Conservation (phyloP, 2,797 vertebrate genomes). For the Gymnopithys bicolor region DNA sequence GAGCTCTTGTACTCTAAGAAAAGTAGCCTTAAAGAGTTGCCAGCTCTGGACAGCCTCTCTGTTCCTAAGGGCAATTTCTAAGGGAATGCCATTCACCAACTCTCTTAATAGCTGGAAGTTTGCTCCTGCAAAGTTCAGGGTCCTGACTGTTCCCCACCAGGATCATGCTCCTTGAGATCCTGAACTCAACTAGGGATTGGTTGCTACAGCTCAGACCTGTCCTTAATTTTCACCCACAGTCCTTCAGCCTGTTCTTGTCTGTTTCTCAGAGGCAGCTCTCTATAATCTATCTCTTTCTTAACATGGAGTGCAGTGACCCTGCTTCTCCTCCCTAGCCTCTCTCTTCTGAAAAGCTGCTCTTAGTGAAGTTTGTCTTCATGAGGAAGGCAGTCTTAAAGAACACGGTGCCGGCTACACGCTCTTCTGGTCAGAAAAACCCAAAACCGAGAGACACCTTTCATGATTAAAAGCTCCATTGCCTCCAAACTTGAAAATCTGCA, state of each 20-base stretch:
- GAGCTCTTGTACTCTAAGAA: not conserved
- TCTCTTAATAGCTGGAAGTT: not conserved
- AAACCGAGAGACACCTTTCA: too few relatives aligned
- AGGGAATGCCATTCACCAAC: not conserved
- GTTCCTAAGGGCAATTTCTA: not conserved
- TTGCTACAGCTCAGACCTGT: not conserved
- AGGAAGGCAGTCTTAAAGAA: too few relatives aligned
- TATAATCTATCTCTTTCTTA: not conserved
- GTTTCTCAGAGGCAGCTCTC: not conserved
- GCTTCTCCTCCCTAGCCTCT: not conserved
- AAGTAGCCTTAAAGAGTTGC: not conserved
- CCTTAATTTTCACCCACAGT: not conserved
- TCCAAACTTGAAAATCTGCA: too few relatives aligned
- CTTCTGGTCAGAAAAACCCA: too few relatives aligned
- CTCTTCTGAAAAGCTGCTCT: not conserved
- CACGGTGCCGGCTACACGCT: too few relatives aligned
- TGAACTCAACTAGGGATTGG: not conserved
- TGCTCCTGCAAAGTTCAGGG: not conserved
- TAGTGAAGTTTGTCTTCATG: too few relatives aligned
- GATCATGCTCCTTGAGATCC: not conserved
- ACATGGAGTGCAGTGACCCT: rapidly evolving
- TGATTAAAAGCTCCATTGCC: too few relatives aligned
- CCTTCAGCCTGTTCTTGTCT: not conserved
- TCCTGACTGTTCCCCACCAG: not conserved
- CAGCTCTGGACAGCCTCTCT: not conserved